Evolutionary conservation across 2,888 invertebrate genomes (phyloP), one percentile per base, ranked within the genome.

Genomic region (Tubulanus polymorphus): DNA sequence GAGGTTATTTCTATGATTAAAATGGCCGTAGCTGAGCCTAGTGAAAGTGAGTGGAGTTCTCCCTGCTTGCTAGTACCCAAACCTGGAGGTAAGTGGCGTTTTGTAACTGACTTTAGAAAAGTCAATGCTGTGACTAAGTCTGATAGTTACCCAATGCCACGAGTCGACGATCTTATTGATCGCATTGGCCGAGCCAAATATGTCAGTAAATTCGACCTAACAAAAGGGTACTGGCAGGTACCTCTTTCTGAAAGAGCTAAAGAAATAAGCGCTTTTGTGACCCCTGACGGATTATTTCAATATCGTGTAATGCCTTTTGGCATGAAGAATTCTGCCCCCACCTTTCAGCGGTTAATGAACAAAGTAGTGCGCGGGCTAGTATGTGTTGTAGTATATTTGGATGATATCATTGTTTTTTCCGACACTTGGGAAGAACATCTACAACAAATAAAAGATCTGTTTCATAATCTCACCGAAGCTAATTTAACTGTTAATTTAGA

Each of bases 81-180:
- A 15, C 18, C 18, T 18, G 15, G 23, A 20, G 41, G 41, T 29
- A 55, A 50, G 18, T 60, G 45, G 35, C 12, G 64, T 25, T 48
- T 67, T 25, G 63, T 62, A 52, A 63, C 62, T 8, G 65, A 68
- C 47, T 61, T 50, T 32, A n/a, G 63, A 20, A 62, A 64, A 47
- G 61, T 66, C 0, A 67, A 67, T 37, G 15, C 23, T 26, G 45
- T 67, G 1, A 63, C 60, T 8, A 67, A 64, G 60, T 37, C 61
- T 2, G 65, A 68, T 46, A 54, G 53, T 15, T 65, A 55, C 54
- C 68, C 61, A 0, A 61, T 65, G 2, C 60, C 66, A n/a, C 28
- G 64, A 30, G 56, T 64, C 0, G 64, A 62, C 45, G 66, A 63
- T 45, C 64, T 63, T 29, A 68, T 66, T 26, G 64, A 67, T 26